Conservation (phyloP, 2,113 vertebrate species). For the Excalfactoria chinensis region DNA sequence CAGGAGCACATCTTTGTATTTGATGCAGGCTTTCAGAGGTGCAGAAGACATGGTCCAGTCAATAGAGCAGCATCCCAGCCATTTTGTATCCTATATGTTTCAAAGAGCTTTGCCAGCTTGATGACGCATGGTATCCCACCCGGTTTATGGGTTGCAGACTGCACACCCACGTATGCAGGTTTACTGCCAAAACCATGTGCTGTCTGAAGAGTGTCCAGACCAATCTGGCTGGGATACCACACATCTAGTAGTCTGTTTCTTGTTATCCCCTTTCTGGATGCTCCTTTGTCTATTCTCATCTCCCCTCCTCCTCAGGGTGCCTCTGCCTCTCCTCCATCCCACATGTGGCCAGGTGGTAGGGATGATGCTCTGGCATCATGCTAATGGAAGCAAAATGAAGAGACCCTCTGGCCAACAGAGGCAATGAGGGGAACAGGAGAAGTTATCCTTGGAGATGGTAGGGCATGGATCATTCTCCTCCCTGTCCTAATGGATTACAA, state of each 20-base stretch:
- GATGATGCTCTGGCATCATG: neutral
- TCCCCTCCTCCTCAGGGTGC: neutral
- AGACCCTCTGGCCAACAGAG: neutral
- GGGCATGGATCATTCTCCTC: accelerated
- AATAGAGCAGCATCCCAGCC: neutral
- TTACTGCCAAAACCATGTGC: neutral
- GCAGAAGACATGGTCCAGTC: neutral
- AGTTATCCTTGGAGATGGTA: neutral
- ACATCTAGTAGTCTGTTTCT: neutral
- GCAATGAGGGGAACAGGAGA: neutral
- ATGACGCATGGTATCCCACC: neutral
- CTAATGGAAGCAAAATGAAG: neutral
- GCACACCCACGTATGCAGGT: accelerated
- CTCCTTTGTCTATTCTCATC: neutral
- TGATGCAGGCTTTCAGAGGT: neutral
- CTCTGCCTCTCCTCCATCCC: neutral
- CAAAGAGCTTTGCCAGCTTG: neutral
- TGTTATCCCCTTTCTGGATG: neutral
- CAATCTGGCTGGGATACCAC: neutral
- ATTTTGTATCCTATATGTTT: neutral
- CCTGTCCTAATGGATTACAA: neutral
- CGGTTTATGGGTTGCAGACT: neutral
- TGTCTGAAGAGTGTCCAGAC: neutral
- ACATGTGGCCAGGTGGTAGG: neutral
- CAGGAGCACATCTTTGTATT: neutral